Evolutionary conservation across 1,140 invertebrate genomes (phyloP).

Genomic region (Lepidurus apus): DNA sequence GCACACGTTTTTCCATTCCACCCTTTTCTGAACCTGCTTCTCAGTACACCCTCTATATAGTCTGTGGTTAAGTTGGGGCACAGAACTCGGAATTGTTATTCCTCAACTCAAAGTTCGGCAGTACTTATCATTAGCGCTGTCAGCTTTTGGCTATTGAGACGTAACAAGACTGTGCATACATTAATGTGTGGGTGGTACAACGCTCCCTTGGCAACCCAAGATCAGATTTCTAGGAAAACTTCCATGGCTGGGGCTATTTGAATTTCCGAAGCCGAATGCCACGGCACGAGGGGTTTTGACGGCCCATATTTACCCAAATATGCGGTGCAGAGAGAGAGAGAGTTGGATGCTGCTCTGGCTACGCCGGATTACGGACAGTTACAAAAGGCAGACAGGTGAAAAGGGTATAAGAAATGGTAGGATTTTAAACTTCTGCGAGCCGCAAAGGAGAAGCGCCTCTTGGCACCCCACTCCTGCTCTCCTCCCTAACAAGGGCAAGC

Average conservation of each 20-base stretch:
- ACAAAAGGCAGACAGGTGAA: not conserved
- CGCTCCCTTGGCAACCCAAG: too few relatives aligned
- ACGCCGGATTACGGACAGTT: constrained; percentile 9
- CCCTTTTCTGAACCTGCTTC: too few relatives aligned
- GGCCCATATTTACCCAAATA: not conserved
- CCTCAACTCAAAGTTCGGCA: too few relatives aligned
- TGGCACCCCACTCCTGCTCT: not conserved
- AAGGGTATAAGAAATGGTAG: not conserved
- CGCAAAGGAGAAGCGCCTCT: not conserved
- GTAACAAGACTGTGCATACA: too few relatives aligned
- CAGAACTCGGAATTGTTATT: too few relatives aligned
- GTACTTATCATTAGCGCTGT: too few relatives aligned
- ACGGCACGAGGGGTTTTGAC: not conserved
- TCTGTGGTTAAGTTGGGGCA: too few relatives aligned
- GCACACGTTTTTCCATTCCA: not conserved
- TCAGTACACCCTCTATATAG: too few relatives aligned
- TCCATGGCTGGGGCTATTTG: too few relatives aligned
- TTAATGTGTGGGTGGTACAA: too few relatives aligned
- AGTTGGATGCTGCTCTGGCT: not conserved
- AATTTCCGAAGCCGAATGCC: not conserved
- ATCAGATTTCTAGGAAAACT: too few relatives aligned
- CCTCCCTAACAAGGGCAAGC: constrained; percentile 14
- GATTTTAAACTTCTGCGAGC: not conserved
- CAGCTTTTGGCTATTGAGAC: too few relatives aligned
- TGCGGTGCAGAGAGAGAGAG: not conserved